Evolutionary conservation across 2,113 vertebrate genomes (phyloP).

Genomic region (Donacobius atricapilla): DNA sequence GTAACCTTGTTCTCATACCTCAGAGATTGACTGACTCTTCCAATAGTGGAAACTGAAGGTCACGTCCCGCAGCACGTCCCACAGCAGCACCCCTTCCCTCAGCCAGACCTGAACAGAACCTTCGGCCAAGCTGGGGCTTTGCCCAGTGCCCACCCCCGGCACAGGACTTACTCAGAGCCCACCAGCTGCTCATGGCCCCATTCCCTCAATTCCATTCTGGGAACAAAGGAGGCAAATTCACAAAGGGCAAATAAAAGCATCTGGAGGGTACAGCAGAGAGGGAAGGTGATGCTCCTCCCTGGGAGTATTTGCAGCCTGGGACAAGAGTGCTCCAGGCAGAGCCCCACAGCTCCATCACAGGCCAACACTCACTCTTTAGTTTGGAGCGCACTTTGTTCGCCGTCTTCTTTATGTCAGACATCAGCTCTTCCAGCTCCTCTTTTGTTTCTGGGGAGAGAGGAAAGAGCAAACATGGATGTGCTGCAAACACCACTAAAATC

Average conservation of each 20-base stretch:
- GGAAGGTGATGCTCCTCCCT: background rate
- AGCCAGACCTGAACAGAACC: background rate
- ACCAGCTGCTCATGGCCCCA: fast-evolving
- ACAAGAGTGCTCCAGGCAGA: background rate
- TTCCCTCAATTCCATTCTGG: background rate
- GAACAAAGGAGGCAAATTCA: fast-evolving
- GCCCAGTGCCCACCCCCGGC: background rate
- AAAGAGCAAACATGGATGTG: background rate
- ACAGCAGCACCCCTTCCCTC: background rate
- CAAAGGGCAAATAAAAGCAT: background rate
- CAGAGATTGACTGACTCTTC: background rate
- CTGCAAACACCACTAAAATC: background rate
- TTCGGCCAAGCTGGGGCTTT: background rate
- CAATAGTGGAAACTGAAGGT: background rate
- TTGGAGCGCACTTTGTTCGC: slow-evolving; percentile 97
- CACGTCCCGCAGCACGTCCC: background rate
- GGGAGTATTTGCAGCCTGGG: background rate
- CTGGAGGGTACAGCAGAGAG: background rate
- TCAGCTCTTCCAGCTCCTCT: slow-evolving; percentile 91
- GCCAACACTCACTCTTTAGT: slow-evolving; percentile 88
- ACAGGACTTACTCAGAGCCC: background rate
- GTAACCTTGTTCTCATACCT: background rate
- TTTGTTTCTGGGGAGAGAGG: slow-evolving; percentile 84
- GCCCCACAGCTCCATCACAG: background rate
- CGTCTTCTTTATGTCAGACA: slow-evolving; percentile 95